A percentile compares a stretch with the other conserved stretches of the same genome.
Evolutionary conservation across 2,797 vertebrate species (phyloP).

Genomic region (Helicolenus hilgendorfi): DNA sequence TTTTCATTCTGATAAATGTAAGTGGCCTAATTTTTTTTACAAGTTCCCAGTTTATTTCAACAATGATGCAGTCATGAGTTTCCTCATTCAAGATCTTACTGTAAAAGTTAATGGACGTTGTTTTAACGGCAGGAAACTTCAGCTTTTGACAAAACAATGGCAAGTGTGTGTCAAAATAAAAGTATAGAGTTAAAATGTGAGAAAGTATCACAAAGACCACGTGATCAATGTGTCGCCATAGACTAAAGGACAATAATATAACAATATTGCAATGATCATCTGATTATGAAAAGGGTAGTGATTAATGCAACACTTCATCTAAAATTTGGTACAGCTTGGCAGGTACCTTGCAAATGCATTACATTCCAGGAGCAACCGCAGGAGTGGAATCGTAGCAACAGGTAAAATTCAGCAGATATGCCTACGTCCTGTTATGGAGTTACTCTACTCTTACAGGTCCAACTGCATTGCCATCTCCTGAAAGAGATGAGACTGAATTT

Average conservation of each 20-base stretch:
- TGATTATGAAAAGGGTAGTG: background rate
- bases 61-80: background rate
- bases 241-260: background rate
- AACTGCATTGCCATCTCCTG: background rate
- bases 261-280: background rate
- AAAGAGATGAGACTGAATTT: background rate
- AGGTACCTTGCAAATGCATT: background rate
- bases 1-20: background rate
- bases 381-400: background rate
- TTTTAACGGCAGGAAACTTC: background rate
- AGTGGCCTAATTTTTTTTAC: background rate
- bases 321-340: background rate
- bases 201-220: no score
- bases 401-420: background rate
- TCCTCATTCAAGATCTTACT: background rate
- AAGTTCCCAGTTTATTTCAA: background rate
- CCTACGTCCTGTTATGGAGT: background rate
- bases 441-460: background rate
- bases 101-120: no score
- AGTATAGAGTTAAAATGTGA: background rate
- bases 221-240: background rate
- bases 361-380: background rate
- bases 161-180: background rate
- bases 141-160: background rate
- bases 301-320: background rate